These are phyloP conservation scores for Cataglyphis hispanica DNA, from an alignment of 1,140 invertebrate species.

Conservation along the genomic window DNA sequence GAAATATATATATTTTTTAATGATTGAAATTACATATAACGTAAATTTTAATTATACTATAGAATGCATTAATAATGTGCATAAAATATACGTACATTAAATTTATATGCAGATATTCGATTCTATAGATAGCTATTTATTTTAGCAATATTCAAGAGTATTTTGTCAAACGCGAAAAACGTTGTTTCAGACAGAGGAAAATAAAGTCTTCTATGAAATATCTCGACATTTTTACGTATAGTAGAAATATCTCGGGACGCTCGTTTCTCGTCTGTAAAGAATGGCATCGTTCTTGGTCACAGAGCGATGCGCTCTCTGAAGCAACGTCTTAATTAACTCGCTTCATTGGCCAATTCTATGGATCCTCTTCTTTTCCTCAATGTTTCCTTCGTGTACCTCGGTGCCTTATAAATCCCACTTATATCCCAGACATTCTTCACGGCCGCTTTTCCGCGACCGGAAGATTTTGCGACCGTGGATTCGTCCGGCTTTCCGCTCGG, in stretches of 20 bases:
- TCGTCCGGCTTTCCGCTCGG: slow-evolving; percentile 60
- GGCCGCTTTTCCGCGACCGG: slow-evolving; percentile 63
- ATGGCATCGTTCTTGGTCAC: slow-evolving; percentile 36
- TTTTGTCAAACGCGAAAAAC: not conserved
- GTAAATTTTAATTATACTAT: not conserved
- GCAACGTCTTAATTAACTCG: slow-evolving; percentile 79
- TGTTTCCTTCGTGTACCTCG: slow-evolving; percentile 3
- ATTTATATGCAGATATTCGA: not conserved
- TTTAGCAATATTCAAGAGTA: slow-evolving; percentile 2
- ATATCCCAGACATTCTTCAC: slow-evolving; percentile 72
- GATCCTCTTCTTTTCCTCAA: slow-evolving; percentile 61
- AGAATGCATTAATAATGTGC: not conserved
- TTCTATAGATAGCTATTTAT: not conserved
- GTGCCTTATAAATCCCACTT: slow-evolving; percentile 78
- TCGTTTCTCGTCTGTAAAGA: slow-evolving; percentile 25
- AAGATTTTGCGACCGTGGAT: slow-evolving; percentile 43
- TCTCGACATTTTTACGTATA: slow-evolving; percentile 24
- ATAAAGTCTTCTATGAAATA: slow-evolving; percentile 39
- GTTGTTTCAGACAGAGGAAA: slow-evolving; percentile 10
- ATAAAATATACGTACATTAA: not conserved
- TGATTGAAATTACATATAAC: not conserved
- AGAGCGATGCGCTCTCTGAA: slow-evolving; percentile 7
- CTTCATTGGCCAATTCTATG: slow-evolving; percentile 64
- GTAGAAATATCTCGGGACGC: slow-evolving; percentile 18
- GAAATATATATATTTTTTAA: not conserved